These are phyloP conservation scores for Archocentrus centrarchus DNA, from an alignment of 2,113 vertebrate genomes.

Conservation along the genomic window DNA sequence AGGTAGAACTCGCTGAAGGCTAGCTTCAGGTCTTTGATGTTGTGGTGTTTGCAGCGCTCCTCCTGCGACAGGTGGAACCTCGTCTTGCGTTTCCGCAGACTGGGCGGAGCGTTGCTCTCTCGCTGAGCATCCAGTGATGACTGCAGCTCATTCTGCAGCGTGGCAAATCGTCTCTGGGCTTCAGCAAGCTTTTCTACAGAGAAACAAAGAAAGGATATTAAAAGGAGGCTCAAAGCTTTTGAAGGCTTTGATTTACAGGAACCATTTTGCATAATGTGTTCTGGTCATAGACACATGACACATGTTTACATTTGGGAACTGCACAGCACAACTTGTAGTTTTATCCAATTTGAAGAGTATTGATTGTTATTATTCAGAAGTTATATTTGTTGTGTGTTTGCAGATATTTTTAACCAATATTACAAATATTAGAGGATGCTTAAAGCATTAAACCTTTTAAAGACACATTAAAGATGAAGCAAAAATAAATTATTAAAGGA, in stretches of 20 bases:
- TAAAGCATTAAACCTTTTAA: not conserved
- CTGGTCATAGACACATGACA: not conserved
- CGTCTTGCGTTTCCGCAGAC: slow-evolving; percentile 89
- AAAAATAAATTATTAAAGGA: not conserved
- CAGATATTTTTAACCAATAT: not conserved
- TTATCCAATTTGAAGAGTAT: accelerated
- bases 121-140: slow-evolving; percentile 94
- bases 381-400: not conserved
- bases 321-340: not conserved
- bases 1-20: slow-evolving; percentile 99
- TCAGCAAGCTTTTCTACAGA: slow-evolving; percentile 94
- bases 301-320: not conserved
- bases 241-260: not conserved
- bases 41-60: slow-evolving; percentile 95
- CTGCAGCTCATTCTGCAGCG: slow-evolving; percentile 95
- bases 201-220: not conserved
- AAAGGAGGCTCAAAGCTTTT: not conserved
- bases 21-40: slow-evolving; percentile 97
- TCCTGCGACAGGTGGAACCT: slow-evolving; percentile 95
- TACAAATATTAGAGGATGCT: not conserved
- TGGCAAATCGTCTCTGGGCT: slow-evolving; percentile 93
- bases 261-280: not conserved
- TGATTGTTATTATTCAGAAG: not conserved
- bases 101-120: slow-evolving; percentile 85
- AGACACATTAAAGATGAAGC: not conserved